phyloP scores from a whole-genome alignment of 2,797 vertebrate species.

The Myotis vivesi region DNA sequence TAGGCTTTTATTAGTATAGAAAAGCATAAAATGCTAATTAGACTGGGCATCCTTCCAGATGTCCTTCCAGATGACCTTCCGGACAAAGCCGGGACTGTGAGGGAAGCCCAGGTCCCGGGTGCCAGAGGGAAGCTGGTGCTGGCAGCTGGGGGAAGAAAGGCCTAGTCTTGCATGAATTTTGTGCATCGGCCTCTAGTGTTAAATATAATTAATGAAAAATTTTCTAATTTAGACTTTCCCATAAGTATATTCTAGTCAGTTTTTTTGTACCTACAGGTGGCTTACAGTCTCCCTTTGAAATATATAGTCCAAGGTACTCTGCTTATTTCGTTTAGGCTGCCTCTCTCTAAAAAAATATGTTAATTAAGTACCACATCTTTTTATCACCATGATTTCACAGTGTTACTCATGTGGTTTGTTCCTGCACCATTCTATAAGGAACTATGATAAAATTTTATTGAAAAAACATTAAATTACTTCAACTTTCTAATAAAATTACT shows the following conservation, averaged over 20 bases:
- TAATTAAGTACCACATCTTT: conserved; percentile 6
- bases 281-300: neutral
- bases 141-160: no score
- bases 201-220: conserved; percentile 31
- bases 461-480: conserved; percentile 31
- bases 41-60: no score
- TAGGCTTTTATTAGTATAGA: no score
- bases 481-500: neutral
- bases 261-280: neutral
- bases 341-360: neutral
- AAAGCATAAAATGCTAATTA: no score
- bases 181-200: neutral
- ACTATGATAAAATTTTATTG: neutral
- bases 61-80: no score
- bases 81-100: no score
- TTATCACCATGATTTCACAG: neutral
- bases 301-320: neutral
- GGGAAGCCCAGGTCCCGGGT: no score
- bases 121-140: no score
- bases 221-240: neutral
- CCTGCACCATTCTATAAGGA: neutral
- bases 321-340: neutral
- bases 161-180: no score
- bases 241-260: neutral
- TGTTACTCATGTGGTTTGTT: neutral